Evolutionary conservation across 2,888 invertebrate species (phyloP).

Genomic region (Dusona sp.): DNA sequence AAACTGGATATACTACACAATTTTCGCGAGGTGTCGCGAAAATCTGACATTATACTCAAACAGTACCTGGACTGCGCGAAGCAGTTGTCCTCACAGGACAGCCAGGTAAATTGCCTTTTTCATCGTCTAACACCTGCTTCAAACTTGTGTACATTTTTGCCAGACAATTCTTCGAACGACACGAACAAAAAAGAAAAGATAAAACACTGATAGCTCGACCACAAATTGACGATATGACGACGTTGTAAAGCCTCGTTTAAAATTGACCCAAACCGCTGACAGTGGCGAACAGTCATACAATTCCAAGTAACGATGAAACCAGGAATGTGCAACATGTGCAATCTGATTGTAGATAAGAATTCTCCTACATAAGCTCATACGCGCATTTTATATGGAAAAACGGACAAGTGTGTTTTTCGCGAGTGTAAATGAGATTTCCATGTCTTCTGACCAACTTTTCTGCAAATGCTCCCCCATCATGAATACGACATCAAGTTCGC

Average conservation of each 20-base stretch:
- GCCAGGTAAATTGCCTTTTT: conserved; percentile 86
- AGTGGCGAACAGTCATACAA: conserved; percentile 76
- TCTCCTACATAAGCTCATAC: conserved; percentile 66
- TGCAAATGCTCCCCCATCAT: background rate
- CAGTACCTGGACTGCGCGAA: conserved; percentile 91
- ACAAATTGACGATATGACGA: conserved; percentile 33
- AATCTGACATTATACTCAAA: conserved; percentile 91
- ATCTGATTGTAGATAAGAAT: conserved; percentile 81
- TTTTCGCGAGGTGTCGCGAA: conserved; percentile 91
- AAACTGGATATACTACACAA: conserved; percentile 91
- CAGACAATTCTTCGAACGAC: conserved; percentile 1
- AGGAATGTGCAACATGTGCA: conserved; percentile 81
- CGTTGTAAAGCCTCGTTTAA: conserved; percentile 59
- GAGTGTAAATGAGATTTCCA: conserved; percentile 28
- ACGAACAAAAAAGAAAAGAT: conserved; percentile 23
- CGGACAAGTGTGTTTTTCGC: background rate
- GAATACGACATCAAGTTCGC: background rate
- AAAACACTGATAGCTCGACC: conserved; percentile 1
- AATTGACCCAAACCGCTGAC: conserved; percentile 76
- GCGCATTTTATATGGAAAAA: background rate
- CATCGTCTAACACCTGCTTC: background rate
- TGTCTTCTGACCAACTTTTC: conserved; percentile 10
- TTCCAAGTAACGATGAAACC: conserved; percentile 82
- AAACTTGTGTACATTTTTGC: conserved; percentile 10
- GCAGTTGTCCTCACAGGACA: conserved; percentile 87